A percentile compares a stretch with the other conserved stretches of the same genome.
These are phyloP conservation scores for Semicossyphus pulcher DNA, from an alignment of 2,113 vertebrate genomes.

Conservation along the genomic window DNA sequence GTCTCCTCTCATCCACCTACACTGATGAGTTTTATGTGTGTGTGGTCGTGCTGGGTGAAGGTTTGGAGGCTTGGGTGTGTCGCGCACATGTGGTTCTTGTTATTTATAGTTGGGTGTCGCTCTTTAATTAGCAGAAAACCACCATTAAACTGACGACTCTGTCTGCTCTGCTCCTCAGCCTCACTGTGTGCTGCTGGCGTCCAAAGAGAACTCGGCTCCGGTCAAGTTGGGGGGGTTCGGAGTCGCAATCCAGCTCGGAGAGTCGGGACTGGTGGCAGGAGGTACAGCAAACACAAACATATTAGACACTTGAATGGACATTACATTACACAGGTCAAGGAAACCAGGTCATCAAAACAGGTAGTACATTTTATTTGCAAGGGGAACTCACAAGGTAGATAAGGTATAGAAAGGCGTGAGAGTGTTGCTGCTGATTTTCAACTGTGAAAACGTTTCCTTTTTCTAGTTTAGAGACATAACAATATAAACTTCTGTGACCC, in stretches of 20 bases:
- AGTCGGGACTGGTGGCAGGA: conserved; percentile 98
- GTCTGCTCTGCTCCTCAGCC: conserved; percentile 85
- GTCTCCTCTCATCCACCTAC: conserved; percentile 19
- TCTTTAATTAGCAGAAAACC: conserved; percentile 44
- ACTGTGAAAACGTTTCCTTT: conserved; percentile 9
- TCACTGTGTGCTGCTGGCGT: conserved; percentile 97
- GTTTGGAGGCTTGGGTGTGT: conserved; percentile 42
- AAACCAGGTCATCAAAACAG: too few species aligned
- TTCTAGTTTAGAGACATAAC: background rate
- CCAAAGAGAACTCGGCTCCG: conserved; percentile 97
- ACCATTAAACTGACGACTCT: conserved; percentile 3
- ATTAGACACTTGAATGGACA: background rate
- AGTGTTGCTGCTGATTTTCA: too few species aligned
- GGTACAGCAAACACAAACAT: conserved; percentile 79
- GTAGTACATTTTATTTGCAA: background rate
- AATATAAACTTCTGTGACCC: background rate
- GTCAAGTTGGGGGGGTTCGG: conserved; percentile 98
- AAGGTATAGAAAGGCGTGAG: too few species aligned
- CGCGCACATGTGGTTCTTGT: conserved; percentile 9
- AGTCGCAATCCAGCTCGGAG: conserved; percentile 97
- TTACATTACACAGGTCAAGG: too few species aligned
- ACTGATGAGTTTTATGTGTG: background rate
- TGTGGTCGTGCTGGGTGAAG: conserved; percentile 32
- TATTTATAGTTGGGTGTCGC: conserved; percentile 48
- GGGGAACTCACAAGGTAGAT: too few species aligned